These are phyloP conservation scores for Meteorus cinctellus DNA, from an alignment of 2,888 invertebrate genomes.

Conservation along the genomic window DNA sequence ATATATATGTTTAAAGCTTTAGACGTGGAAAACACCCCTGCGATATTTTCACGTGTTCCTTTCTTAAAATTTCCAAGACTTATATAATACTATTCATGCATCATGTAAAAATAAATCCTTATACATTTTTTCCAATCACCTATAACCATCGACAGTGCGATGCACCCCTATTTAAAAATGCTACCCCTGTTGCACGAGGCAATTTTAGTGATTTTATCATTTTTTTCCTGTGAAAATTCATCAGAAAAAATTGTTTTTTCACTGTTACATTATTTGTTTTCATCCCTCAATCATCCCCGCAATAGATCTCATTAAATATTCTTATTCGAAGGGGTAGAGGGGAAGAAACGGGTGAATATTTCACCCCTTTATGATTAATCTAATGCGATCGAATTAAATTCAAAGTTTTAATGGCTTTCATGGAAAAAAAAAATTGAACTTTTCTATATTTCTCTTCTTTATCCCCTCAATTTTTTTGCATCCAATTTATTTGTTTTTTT, in stretches of 20 bases:
- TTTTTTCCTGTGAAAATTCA: conserved; percentile 14
- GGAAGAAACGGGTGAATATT: conserved; percentile 9
- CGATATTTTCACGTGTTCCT: conserved; percentile 42
- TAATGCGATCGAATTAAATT: conserved; percentile 31
- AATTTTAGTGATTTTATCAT: too few relatives aligned
- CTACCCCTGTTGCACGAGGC: too few relatives aligned
- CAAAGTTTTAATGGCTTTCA: conserved; percentile 19
- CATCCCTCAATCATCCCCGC: too few relatives aligned
- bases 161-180: too few relatives aligned
- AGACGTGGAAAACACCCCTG: conserved; percentile 40
- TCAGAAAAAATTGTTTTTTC: too few relatives aligned
- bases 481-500: conserved; percentile 18
- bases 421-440: conserved; percentile 37
- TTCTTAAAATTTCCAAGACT: conserved; percentile 34
- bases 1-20: background rate
- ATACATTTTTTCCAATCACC: background rate
- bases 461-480: too few relatives aligned
- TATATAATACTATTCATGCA: background rate
- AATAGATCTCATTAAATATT: too few relatives aligned
- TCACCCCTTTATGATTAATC: conserved; percentile 20
- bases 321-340: background rate
- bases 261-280: too few relatives aligned
- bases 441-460: background rate
- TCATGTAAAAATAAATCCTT: conserved; percentile 8
- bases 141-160: too few relatives aligned